Base-by-base conservation (phyloP, 2,888 invertebrate species). In the Cryptosula pallasiana region DNA sequence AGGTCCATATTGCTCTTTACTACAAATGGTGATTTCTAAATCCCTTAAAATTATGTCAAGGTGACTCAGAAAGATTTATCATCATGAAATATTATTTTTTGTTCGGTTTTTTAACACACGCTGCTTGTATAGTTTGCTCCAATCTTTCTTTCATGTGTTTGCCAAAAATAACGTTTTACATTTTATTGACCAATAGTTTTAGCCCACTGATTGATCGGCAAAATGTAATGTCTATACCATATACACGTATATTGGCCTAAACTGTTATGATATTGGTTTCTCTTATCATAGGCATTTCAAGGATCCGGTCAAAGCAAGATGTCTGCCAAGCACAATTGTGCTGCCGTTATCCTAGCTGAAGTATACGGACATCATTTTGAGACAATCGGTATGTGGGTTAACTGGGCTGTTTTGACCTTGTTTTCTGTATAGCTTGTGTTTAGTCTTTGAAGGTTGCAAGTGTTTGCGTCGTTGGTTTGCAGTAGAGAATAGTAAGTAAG, bases 361-460 rank as follows among this genome's bases (percentile, higher is more conserved):
- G 63, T 63, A 32, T 63, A 63, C 32, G 63, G 63, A 32, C 63
- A 63, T n/a, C 20, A 63, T 13, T 63, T 63, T 63, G 32, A 63
- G 5, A 45, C 9, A 5, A 45, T 45, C 45, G 45, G 45, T 45
- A 45, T 13, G 45, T 20, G n/a, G n/a, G n/a, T n/a, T n/a, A n/a
- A n/a, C n/a, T n/a, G n/a, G n/a, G n/a, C n/a, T n/a, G n/a, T n/a
- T n/a, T n/a, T n/a, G n/a, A n/a, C n/a, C n/a, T n/a, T n/a, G n/a
- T n/a, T n/a, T n/a, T n/a, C n/a, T n/a, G n/a, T n/a, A n/a, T n/a
- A n/a, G n/a, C n/a, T n/a, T n/a, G n/a, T n/a, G n/a, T n/a, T n/a
- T n/a, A n/a, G n/a, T n/a, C n/a, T n/a, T n/a, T n/a, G n/a, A n/a
- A n/a, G n/a, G n/a, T n/a, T n/a, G n/a, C n/a, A n/a, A n/a, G n/a